A percentile compares a stretch with the other conserved stretches of the same genome.
These are phyloP conservation scores for Rallus limicola DNA, from an alignment of 2,113 vertebrate genomes.

Conservation along the genomic window DNA sequence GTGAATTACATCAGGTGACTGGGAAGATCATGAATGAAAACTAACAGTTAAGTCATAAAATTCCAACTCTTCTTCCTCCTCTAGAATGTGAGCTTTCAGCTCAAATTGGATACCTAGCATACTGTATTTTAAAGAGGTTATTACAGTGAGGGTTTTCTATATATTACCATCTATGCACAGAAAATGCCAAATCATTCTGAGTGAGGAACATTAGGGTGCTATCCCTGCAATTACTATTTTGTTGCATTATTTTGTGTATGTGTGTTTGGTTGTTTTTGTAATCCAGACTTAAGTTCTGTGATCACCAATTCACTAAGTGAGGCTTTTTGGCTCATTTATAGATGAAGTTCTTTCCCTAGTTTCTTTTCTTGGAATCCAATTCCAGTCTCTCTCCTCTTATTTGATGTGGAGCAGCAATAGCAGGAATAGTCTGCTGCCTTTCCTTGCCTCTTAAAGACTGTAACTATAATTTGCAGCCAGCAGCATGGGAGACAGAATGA, in stretches of 20 bases:
- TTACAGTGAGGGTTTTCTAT: not conserved
- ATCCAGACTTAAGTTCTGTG: not conserved
- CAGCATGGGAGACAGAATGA: not conserved
- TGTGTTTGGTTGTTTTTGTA: not conserved
- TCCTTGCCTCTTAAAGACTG: not conserved
- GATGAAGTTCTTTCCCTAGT: not conserved
- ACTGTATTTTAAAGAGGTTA: not conserved
- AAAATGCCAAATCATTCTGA: not conserved
- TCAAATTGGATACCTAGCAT: not conserved
- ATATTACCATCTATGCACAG: not conserved
- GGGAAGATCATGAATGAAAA: not conserved
- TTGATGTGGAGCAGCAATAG: not conserved
- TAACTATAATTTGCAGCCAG: not conserved
- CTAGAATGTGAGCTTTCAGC: not conserved
- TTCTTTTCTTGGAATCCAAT: not conserved
- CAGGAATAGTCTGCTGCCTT: not conserved
- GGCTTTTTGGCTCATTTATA: not conserved
- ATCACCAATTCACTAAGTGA: not conserved
- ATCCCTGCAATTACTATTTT: not conserved
- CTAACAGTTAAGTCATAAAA: not conserved
- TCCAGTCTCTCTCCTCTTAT: not conserved
- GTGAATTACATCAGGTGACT: not conserved
- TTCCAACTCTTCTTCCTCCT: not conserved
- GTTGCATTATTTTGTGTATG: rapidly evolving
- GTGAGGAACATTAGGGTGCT: not conserved